These are phyloP conservation scores for Hemibagrus guttatus DNA, from an alignment of 2,797 vertebrate genomes.

Conservation along the genomic window DNA sequence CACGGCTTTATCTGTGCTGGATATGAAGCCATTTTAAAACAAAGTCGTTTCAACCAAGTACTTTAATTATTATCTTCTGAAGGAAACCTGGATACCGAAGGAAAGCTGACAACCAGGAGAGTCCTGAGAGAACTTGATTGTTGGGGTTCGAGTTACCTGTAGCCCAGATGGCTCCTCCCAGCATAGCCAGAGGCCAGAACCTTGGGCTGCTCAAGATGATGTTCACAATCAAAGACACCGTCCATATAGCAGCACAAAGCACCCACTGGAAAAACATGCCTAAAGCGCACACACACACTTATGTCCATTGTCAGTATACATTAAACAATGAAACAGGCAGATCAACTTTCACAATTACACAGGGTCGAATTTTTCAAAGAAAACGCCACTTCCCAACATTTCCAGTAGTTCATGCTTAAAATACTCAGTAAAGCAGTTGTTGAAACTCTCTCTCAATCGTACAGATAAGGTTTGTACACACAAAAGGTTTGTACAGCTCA, in stretches of 20 bases:
- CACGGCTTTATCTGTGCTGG: background rate
- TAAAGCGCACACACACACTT: conserved; percentile 13
- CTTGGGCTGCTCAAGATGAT: conserved; percentile 74
- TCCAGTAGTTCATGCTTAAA: background rate
- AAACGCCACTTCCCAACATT: background rate
- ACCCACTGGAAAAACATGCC: conserved; percentile 62
- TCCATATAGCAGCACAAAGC: conserved; percentile 71
- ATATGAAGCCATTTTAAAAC: background rate
- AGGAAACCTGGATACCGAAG: background rate
- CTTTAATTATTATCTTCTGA: no score
- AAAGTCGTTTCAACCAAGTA: background rate
- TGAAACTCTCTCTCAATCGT: background rate
- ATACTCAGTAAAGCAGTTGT: background rate
- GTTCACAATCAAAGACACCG: conserved; percentile 76
- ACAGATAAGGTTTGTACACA: background rate
- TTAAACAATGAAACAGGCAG: background rate
- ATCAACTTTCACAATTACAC: no score
- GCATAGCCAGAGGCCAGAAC: conserved; percentile 86
- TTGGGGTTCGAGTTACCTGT: conserved; percentile 70
- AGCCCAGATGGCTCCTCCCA: conserved; percentile 83
- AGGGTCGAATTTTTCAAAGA: background rate
- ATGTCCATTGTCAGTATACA: background rate
- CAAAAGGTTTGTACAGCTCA: conserved; percentile 57
- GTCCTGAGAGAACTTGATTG: background rate
- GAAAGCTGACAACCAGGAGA: background rate